A percentile compares a stretch with the other conserved stretches of the same genome.
Evolutionary conservation across 2,888 invertebrate species (phyloP).

Genomic region (Phanerotoma sp.): DNA sequence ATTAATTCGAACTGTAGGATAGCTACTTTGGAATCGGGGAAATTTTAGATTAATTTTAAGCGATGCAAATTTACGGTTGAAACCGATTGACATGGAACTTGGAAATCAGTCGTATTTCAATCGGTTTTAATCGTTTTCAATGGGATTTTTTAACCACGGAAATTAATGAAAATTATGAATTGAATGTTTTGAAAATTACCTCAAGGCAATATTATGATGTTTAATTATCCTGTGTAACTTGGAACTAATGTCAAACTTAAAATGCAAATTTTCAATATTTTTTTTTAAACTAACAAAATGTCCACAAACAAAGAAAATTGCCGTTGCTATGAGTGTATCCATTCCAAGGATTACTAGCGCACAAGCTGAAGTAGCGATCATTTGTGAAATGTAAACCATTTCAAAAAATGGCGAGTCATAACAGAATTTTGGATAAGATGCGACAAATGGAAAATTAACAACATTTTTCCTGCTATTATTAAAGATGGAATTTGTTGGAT

Average conservation of each 20-base stretch:
- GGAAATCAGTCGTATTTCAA: too few relatives aligned
- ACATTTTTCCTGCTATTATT: constrained; percentile 29
- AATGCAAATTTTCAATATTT: constrained; percentile 31
- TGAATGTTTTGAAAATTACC: too few relatives aligned
- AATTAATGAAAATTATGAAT: too few relatives aligned
- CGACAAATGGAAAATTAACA: constrained; percentile 42
- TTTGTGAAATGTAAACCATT: constrained; percentile 41
- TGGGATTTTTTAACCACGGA: too few relatives aligned
- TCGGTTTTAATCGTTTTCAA: too few relatives aligned
- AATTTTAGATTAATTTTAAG: too few relatives aligned
- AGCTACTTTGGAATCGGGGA: too few relatives aligned
- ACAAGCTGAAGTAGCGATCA: constrained; percentile 40
- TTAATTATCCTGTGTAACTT: constrained; percentile 16
- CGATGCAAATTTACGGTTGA: too few relatives aligned
- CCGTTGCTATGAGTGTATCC: constrained; percentile 44
- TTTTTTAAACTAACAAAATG: constrained; percentile 40
- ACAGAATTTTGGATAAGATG: constrained; percentile 39
- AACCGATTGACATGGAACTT: too few relatives aligned
- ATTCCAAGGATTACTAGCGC: constrained; percentile 41
- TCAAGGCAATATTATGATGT: constrained; percentile 32
- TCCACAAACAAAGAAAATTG: constrained; percentile 43
- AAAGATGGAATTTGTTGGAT: not conserved
- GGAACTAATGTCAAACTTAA: constrained; percentile 13
- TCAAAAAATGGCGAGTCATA: constrained; percentile 38
- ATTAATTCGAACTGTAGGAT: too few relatives aligned